Conservation (phyloP, 2,113 vertebrate species). For the Trogon melanurus region DNA sequence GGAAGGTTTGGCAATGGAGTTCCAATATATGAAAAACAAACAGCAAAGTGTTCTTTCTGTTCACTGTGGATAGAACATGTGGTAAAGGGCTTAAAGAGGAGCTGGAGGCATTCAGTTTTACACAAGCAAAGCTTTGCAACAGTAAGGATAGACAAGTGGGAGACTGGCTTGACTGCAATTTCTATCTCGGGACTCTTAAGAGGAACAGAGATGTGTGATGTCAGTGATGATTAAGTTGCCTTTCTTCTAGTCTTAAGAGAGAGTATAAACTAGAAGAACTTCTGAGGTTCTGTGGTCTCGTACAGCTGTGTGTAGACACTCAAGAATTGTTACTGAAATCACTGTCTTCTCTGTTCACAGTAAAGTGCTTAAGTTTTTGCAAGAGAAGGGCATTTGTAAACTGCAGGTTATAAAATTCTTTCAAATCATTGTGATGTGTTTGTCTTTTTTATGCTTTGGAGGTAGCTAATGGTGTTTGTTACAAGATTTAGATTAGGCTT, state of each 20-base stretch:
- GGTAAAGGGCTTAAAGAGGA: background rate
- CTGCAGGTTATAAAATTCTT: background rate
- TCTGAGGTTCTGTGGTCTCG: background rate
- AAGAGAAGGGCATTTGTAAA: background rate
- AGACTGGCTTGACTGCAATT: background rate
- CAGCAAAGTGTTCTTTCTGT: background rate
- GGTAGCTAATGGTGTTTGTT: background rate
- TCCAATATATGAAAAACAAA: background rate
- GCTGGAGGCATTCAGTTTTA: background rate
- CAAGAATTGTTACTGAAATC: background rate
- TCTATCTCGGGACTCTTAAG: background rate
- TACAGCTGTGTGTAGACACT: background rate
- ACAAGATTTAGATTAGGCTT: background rate
- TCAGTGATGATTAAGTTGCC: background rate
- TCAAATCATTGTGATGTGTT: background rate
- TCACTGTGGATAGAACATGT: background rate
- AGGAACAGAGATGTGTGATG: background rate
- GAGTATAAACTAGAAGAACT: background rate
- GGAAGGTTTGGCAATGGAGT: background rate
- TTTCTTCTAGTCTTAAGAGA: background rate
- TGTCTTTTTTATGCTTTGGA: background rate
- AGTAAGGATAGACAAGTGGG: background rate
- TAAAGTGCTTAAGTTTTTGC: background rate
- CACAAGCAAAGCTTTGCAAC: background rate
- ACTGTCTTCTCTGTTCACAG: background rate